Conservation (phyloP, 2,797 vertebrate genomes). For the Peromyscus aztecus region DNA sequence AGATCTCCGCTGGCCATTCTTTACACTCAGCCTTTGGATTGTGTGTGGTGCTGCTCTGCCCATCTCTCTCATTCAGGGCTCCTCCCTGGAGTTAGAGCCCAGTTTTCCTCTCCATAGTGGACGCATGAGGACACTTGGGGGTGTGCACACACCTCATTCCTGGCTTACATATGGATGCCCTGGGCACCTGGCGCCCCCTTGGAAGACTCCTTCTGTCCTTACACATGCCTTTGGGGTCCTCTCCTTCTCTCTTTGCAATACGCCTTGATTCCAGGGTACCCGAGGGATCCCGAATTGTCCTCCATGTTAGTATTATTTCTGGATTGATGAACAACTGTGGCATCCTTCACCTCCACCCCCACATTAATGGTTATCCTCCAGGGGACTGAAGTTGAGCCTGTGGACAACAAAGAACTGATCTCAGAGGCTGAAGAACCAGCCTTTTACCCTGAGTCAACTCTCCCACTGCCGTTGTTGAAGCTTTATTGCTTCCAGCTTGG, state of each 20-base stretch:
- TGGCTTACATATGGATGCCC: too few species aligned
- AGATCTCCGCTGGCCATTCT: background rate
- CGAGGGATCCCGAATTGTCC: background rate
- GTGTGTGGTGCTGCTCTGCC: background rate
- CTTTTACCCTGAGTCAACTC: background rate
- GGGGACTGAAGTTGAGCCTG: background rate
- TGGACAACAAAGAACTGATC: background rate
- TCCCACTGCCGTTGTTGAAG: background rate
- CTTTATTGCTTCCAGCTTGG: background rate
- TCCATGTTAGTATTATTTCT: background rate
- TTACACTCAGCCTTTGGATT: background rate
- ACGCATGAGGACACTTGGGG: accelerated
- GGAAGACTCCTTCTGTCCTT: background rate
- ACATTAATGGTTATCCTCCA: background rate
- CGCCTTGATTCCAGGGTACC: background rate
- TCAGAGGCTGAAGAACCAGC: background rate
- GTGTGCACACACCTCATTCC: background rate
- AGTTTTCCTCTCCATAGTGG: accelerated
- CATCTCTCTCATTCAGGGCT: background rate
- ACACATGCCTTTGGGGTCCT: background rate
- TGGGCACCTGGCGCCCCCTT: background rate
- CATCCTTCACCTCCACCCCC: background rate
- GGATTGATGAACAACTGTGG: background rate
- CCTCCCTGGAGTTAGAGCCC: background rate
- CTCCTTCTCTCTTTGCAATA: background rate